Percentiles rank a stretch among this genome's conserved stretches.
Evolutionary conservation across 2,113 vertebrate genomes (phyloP).

Genomic region (Grammomys surdaster): DNA sequence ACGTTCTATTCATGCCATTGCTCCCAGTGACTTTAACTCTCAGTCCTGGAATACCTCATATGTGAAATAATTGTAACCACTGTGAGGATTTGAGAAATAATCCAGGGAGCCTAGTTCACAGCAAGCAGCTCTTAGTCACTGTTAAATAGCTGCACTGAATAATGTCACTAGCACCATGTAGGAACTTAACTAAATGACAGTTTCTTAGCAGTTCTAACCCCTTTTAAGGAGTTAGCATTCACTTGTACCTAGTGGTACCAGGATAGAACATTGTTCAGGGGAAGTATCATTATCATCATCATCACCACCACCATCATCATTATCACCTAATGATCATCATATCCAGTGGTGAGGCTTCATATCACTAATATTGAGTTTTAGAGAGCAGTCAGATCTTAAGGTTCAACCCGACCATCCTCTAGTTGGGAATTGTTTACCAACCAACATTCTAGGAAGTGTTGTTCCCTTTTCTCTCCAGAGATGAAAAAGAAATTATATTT

Average conservation of each 20-base stretch:
- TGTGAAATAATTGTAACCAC: background rate
- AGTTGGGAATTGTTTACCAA: background rate
- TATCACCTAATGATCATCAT: background rate
- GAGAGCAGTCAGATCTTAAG: background rate
- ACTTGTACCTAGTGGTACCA: background rate
- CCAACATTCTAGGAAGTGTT: background rate
- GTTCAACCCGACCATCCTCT: background rate
- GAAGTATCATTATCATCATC: background rate
- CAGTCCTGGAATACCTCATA: background rate
- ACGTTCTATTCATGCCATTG: background rate
- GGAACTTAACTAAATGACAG: background rate
- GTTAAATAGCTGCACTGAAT: background rate
- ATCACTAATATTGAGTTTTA: background rate
- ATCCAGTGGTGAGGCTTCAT: background rate
- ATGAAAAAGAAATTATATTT: background rate
- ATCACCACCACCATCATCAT: too few species aligned
- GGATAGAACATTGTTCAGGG: background rate
- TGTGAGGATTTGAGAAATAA: background rate
- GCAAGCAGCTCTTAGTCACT: background rate
- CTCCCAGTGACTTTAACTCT: background rate
- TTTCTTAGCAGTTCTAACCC: background rate
- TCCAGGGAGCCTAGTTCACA: background rate
- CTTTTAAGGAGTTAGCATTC: background rate
- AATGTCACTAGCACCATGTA: background rate
- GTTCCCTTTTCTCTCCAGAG: conserved; percentile 12